Percentiles rank a stretch among this genome's conserved stretches.
Evolutionary conservation across 2,797 vertebrate genomes (phyloP).

Genomic region (Phalanger gymnotis): DNA sequence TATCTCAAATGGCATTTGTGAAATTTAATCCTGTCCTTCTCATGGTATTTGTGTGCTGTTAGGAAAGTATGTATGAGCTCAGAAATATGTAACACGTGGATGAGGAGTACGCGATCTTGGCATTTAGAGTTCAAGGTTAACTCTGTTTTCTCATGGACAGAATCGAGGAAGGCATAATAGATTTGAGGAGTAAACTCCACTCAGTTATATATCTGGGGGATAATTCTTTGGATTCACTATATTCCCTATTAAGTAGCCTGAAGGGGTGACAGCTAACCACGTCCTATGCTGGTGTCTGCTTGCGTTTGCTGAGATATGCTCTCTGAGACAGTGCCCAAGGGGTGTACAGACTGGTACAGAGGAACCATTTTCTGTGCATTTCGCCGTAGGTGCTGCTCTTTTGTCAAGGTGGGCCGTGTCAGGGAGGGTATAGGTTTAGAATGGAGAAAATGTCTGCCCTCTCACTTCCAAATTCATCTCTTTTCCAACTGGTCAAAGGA

Average conservation of each 20-base stretch:
- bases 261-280: not conserved
- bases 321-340: too few relatives aligned
- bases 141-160: constrained; percentile 46
- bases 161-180: constrained; percentile 4
- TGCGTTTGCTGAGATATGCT: not conserved
- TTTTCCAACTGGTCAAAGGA: not conserved
- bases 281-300: not conserved
- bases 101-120: constrained; percentile 57
- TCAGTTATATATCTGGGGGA: fast-evolving
- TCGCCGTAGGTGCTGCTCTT: not conserved
- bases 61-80: constrained; percentile 70
- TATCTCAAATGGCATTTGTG: constrained; percentile 32
- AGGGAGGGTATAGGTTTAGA: not conserved
- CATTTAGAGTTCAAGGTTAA: constrained; percentile 71
- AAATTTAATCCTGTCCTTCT: constrained; percentile 51
- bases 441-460: not conserved
- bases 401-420: not conserved
- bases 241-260: fast-evolving
- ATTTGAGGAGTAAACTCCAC: not conserved
- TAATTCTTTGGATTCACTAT: not conserved
- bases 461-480: not conserved
- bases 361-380: not conserved
- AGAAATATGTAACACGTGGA: constrained; percentile 56
- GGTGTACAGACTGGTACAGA: not conserved
- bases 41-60: constrained; percentile 28